phyloP scores from a whole-genome alignment of 2,113 vertebrate species.

The Irena cyanogastra region DNA sequence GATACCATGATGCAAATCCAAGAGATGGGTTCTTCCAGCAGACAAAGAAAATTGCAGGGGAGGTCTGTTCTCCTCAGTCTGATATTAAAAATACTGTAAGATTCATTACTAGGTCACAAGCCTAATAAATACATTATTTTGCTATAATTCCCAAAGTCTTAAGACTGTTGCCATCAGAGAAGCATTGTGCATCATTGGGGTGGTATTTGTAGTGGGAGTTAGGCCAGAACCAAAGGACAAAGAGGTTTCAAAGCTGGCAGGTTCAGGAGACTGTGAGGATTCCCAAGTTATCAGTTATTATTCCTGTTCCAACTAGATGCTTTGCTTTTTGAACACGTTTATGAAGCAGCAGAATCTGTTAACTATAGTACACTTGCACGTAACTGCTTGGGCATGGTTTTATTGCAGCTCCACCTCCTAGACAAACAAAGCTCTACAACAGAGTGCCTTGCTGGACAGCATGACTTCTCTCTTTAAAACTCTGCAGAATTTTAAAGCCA shows the following conservation, averaged over 20 bases:
- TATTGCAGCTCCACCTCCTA: neutral
- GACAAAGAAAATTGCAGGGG: neutral
- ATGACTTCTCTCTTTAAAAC: neutral
- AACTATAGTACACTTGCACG: neutral
- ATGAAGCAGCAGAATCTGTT: neutral
- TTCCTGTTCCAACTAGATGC: neutral
- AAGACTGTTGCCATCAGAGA: neutral
- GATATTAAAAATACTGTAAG: neutral
- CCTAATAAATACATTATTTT: no score
- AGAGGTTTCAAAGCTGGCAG: neutral
- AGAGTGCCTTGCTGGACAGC: neutral
- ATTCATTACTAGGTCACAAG: neutral
- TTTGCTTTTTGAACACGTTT: neutral
- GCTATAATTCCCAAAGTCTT: neutral
- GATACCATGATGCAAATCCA: neutral
- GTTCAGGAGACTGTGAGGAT: neutral
- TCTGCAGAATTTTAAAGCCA: neutral
- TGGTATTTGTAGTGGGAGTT: neutral
- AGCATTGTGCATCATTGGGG: rapidly evolving
- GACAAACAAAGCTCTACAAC: neutral
- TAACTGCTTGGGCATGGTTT: neutral
- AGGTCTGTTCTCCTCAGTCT: neutral
- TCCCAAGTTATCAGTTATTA: neutral
- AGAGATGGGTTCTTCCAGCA: neutral
- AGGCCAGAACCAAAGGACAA: neutral